Evolutionary conservation across 2,797 vertebrate species (phyloP).

Genomic region (Tauraco hartlaubi): DNA sequence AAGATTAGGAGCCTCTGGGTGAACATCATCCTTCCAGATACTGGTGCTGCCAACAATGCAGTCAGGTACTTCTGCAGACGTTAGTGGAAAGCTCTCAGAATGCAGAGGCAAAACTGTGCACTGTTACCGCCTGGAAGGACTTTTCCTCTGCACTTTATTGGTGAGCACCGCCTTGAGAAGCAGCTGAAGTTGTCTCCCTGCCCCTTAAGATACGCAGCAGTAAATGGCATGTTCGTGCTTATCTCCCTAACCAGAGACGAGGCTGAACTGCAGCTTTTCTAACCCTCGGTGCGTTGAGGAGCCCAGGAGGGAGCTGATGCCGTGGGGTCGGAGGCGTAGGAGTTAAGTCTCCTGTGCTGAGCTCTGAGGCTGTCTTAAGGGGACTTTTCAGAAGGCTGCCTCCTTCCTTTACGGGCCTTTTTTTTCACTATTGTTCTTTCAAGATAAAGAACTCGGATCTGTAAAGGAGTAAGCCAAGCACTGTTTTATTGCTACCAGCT

Average conservation of each 20-base stretch:
- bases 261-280: neutral
- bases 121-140: neutral
- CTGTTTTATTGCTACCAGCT: constrained; percentile 66
- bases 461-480: constrained; percentile 34
- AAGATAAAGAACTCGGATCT: constrained; percentile 62
- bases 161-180: neutral
- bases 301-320: neutral
- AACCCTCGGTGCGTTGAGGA: neutral
- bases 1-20: constrained; percentile 35
- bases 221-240: neutral
- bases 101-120: neutral
- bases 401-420: constrained; percentile 47
- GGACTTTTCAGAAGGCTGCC: constrained; percentile 48
- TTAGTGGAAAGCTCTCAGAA: neutral
- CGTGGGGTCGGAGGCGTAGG: neutral
- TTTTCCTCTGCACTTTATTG: neutral
- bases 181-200: neutral
- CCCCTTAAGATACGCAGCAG: neutral
- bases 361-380: constrained; percentile 25
- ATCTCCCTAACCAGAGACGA: neutral
- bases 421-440: constrained; percentile 51
- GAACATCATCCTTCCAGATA: constrained; percentile 26
- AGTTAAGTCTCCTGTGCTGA: constrained; percentile 23
- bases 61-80: neutral
- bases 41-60: neutral